Evolutionary conservation across 2,888 invertebrate species (phyloP).

Genomic region (Clunio marinus): DNA sequence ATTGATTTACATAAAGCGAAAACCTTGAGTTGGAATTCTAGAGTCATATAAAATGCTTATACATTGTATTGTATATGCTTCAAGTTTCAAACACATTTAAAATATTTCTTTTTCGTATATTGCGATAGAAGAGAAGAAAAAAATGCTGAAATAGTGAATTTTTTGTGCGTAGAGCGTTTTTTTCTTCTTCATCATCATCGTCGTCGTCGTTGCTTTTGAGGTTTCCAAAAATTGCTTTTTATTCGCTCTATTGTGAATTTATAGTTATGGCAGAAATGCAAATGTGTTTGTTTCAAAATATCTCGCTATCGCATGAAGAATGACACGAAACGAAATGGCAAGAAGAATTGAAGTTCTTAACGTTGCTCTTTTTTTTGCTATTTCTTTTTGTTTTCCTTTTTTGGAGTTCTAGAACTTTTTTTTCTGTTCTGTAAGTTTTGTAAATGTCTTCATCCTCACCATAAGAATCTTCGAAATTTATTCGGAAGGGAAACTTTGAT

Average conservation of each 20-base stretch:
- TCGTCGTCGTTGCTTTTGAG: background rate
- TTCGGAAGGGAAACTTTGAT: no score
- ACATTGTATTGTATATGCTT: background rate
- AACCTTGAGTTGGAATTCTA: conserved; percentile 21
- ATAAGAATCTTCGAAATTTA: no score
- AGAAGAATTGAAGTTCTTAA: background rate
- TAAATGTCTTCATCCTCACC: no score
- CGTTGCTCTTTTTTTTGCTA: background rate
- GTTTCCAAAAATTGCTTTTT: background rate
- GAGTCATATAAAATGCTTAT: conserved; percentile 2
- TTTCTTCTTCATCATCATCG: background rate
- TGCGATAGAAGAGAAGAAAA: conserved; percentile 6
- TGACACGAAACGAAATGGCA: background rate
- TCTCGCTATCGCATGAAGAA: background rate
- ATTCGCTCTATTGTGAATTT: conserved; percentile 32
- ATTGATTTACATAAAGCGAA: background rate
- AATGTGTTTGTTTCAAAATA: conserved; percentile 24
- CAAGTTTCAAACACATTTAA: conserved; percentile 1
- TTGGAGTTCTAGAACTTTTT: no score
- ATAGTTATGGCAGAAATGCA: conserved; percentile 17
- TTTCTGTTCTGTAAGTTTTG: no score
- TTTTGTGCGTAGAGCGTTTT: conserved; percentile 7
- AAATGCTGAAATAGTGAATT: conserved; percentile 24
- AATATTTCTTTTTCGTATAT: conserved; percentile 11
- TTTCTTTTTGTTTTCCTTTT: no score